Evolutionary conservation across 1,140 invertebrate species (phyloP).

Genomic region (Drosophila ironensis): DNA sequence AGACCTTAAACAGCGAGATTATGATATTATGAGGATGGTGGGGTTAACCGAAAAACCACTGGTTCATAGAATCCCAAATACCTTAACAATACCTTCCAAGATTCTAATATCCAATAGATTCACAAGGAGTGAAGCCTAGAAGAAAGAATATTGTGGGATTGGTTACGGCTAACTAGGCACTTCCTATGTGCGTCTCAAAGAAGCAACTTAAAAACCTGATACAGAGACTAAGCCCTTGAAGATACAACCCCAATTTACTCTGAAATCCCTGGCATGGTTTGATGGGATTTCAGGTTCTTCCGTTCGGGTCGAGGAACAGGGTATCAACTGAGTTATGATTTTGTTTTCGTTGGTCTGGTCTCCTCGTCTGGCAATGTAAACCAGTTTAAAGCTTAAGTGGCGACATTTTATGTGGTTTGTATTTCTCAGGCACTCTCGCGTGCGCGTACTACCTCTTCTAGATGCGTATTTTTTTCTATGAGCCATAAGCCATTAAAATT

Average conservation of each 20-base stretch:
- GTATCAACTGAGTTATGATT: constrained; percentile 13
- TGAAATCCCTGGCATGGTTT: not conserved
- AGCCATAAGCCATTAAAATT: constrained; percentile 23
- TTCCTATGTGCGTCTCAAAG: not conserved
- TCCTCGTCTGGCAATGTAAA: constrained; percentile 29
- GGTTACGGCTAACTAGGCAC: not conserved
- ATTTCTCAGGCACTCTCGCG: constrained; percentile 11
- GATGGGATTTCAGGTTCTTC: constrained; percentile 1
- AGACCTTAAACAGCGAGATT: no score
- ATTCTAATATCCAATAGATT: no score
- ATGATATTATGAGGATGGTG: no score
- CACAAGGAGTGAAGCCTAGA: no score
- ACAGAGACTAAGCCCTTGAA: not conserved
- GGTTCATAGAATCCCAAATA: no score
- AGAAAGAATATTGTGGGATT: no score
- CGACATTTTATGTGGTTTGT: constrained; percentile 45
- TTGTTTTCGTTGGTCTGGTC: constrained; percentile 1
- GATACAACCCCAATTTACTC: constrained; percentile 1
- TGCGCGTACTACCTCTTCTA: not conserved
- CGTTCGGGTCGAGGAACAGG: constrained; percentile 5
- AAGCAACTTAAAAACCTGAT: not conserved
- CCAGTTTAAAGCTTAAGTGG: constrained; percentile 45
- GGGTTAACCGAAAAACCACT: no score
- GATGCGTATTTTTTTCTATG: constrained; percentile 9
- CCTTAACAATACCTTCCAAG: no score